phyloP scores from a whole-genome alignment of 2,113 vertebrate genomes.

The Hippocampus zosterae region DNA sequence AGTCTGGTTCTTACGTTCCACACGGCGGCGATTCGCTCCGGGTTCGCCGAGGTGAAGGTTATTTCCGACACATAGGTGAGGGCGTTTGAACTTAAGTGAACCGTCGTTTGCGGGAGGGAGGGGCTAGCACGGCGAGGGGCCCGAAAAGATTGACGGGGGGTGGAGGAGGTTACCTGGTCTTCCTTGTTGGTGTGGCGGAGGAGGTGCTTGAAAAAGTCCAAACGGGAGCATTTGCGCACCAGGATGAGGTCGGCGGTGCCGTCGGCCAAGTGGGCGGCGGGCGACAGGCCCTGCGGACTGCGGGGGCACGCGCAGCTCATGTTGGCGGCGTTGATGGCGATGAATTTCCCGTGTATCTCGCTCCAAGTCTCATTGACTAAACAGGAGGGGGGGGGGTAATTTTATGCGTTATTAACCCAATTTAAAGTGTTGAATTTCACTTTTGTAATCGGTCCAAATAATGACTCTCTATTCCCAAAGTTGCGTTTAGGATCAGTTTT shows the following conservation, averaged over 20 bases:
- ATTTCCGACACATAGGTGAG: too few relatives aligned
- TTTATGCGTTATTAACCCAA: too few relatives aligned
- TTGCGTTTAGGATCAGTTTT: too few relatives aligned
- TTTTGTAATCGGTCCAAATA: neutral
- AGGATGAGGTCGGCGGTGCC: conserved; percentile 90
- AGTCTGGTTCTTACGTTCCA: conserved; percentile 52
- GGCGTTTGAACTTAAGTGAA: too few relatives aligned
- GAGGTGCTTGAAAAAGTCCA: conserved; percentile 86
- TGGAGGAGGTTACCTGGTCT: conserved; percentile 81
- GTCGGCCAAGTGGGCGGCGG: conserved; percentile 88
- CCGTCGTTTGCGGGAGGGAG: too few relatives aligned
- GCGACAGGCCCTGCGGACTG: conserved; percentile 86
- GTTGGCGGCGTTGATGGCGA: conserved; percentile 85
- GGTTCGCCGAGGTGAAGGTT: too few relatives aligned
- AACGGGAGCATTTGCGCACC: conserved; percentile 86
- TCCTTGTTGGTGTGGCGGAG: conserved; percentile 83
- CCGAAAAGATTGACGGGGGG: too few relatives aligned
- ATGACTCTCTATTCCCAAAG: too few relatives aligned
- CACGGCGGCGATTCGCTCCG: too few relatives aligned
- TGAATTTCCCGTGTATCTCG: conserved; percentile 82
- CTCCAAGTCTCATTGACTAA: conserved; percentile 65
- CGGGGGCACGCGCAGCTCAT: conserved; percentile 95
- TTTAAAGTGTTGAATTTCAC: neutral
- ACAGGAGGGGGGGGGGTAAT: too few relatives aligned
- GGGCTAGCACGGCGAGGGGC: too few relatives aligned